Evolutionary conservation across 1,140 invertebrate genomes (phyloP).

Genomic region (Hetaerina americana): DNA sequence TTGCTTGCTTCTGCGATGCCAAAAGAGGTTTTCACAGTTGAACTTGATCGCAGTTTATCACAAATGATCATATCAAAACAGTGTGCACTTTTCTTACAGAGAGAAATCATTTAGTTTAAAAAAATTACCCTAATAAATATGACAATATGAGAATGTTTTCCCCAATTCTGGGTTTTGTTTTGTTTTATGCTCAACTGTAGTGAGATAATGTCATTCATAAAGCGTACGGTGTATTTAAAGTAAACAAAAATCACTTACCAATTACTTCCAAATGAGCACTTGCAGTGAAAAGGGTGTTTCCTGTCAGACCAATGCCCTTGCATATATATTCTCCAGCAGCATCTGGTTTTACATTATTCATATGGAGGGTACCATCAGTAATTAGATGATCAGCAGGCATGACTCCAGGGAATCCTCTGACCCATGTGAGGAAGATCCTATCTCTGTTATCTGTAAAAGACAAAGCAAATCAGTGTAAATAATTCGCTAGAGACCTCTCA

Average conservation of each 20-base stretch:
- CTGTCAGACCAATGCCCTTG: constrained; percentile 36
- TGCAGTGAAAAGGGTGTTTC: constrained; percentile 30
- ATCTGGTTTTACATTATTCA: constrained; percentile 44
- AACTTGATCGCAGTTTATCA: too few relatives aligned
- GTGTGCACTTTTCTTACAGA: too few relatives aligned
- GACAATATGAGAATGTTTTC: neutral
- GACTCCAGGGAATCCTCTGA: constrained; percentile 40
- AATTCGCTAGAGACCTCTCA: too few relatives aligned
- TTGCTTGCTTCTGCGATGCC: too few relatives aligned
- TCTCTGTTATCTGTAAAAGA: constrained; percentile 11
- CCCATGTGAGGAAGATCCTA: constrained; percentile 38
- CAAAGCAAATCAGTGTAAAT: too few relatives aligned
- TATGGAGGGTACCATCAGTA: constrained; percentile 41
- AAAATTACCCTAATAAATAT: too few relatives aligned
- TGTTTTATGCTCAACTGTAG: neutral
- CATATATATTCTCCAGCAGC: constrained; percentile 72
- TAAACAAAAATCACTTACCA: constrained; percentile 32
- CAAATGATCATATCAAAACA: too few relatives aligned
- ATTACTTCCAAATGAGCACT: constrained; percentile 40
- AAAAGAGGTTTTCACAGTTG: too few relatives aligned
- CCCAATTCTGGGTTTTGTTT: neutral
- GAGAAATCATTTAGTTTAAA: too few relatives aligned
- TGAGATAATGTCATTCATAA: too few relatives aligned
- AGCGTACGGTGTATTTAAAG: too few relatives aligned
- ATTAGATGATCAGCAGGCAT: constrained; percentile 45